These are phyloP conservation scores for Lota lota DNA, from an alignment of 2,113 vertebrate species.

Conservation along the genomic window DNA sequence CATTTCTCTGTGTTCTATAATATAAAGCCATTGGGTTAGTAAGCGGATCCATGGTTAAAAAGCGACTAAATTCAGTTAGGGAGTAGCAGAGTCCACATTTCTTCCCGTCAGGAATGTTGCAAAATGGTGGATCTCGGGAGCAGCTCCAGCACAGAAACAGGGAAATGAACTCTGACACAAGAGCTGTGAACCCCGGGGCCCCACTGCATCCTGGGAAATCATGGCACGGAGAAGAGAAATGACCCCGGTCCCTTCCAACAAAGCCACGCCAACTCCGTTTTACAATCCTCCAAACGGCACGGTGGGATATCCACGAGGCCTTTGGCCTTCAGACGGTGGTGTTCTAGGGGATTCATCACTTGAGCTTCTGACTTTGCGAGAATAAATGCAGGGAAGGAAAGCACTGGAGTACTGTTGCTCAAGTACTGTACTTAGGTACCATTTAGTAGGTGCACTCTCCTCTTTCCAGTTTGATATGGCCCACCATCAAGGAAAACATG, in stretches of 20 bases:
- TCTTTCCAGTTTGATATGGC: too few relatives aligned
- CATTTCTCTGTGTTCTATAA: too few relatives aligned
- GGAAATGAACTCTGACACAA: constrained; percentile 74
- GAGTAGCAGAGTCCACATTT: constrained; percentile 17
- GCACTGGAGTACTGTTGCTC: too few relatives aligned
- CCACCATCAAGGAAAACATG: too few relatives aligned
- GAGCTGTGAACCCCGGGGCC: constrained; percentile 64
- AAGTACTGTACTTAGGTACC: too few relatives aligned
- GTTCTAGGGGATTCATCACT: constrained; percentile 32
- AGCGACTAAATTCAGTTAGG: not conserved
- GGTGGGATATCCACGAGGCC: not conserved
- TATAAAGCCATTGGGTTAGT: not conserved
- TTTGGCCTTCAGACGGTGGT: not conserved
- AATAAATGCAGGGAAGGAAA: constrained; percentile 14
- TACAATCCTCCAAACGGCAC: constrained; percentile 35
- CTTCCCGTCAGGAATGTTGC: constrained; percentile 38
- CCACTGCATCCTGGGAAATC: constrained; percentile 69
- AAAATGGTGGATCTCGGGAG: constrained; percentile 68
- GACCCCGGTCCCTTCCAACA: constrained; percentile 42
- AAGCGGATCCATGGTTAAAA: not conserved
- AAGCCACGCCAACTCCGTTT: constrained; percentile 29
- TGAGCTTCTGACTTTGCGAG: constrained; percentile 26
- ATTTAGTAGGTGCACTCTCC: too few relatives aligned
- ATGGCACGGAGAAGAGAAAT: constrained; percentile 60
- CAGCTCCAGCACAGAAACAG: constrained; percentile 52